A percentile compares a stretch with the other conserved stretches of the same genome.
Evolutionary conservation across 1,140 invertebrate species (phyloP).

Genomic region (Drosophila eugracilis): DNA sequence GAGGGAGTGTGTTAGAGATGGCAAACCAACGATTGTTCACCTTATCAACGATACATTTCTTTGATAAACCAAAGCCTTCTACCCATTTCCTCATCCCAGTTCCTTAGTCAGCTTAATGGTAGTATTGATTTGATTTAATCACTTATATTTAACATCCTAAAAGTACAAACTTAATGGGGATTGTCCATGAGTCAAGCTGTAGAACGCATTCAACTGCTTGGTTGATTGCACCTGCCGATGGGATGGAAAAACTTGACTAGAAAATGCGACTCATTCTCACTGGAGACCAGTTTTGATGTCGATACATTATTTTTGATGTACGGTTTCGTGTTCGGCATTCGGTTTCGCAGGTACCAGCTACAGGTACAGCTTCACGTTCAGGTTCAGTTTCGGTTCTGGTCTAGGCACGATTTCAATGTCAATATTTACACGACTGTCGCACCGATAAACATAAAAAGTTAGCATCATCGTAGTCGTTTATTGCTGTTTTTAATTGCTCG

Average conservation of each 20-base stretch:
- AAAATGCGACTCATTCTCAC: constrained; percentile 59
- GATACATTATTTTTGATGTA: constrained; percentile 44
- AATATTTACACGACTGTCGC: constrained; percentile 71
- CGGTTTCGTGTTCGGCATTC: constrained; percentile 26
- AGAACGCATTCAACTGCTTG: constrained; percentile 32
- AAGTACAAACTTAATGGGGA: constrained; percentile 3
- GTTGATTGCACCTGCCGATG: constrained; percentile 59
- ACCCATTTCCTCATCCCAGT: too few relatives aligned
- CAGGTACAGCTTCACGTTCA: constrained; percentile 26
- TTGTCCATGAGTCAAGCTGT: constrained; percentile 39
- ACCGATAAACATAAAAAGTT: constrained; percentile 49
- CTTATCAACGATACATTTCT: background rate
- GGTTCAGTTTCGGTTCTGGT: constrained; percentile 13
- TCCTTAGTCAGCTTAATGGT: too few relatives aligned
- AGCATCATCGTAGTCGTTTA: constrained; percentile 34
- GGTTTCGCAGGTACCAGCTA: constrained; percentile 33
- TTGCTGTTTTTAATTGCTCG: constrained; percentile 41
- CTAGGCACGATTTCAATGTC: constrained; percentile 67
- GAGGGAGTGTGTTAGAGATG: constrained; percentile 7
- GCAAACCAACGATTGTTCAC: background rate
- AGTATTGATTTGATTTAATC: constrained; percentile 3
- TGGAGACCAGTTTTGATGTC: constrained; percentile 46
- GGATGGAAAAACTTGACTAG: constrained; percentile 38
- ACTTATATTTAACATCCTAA: background rate
- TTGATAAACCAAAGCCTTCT: background rate